A percentile compares a stretch with the other conserved stretches of the same genome.
Evolutionary conservation across 1,140 invertebrate species (phyloP).

Genomic region (Calliopsis andreniformis): DNA sequence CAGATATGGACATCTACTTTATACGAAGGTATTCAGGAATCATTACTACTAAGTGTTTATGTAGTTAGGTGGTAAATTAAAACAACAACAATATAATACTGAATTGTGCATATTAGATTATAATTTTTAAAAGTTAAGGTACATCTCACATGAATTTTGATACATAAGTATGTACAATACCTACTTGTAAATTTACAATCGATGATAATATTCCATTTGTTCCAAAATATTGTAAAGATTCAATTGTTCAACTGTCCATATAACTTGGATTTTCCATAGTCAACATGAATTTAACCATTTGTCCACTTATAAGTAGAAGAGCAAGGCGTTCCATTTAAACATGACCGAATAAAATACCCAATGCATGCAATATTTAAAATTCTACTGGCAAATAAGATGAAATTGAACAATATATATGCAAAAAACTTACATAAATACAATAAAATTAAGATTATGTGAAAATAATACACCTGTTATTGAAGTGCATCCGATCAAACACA

Average conservation of each 20-base stretch:
- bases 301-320: constrained; percentile 45
- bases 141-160: neutral
- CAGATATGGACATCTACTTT: no score
- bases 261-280: constrained; percentile 21
- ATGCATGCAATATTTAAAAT: constrained; percentile 44
- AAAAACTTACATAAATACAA: constrained; percentile 43
- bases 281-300: constrained; percentile 7
- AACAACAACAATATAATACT: neutral
- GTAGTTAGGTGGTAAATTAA: no score
- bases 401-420: constrained; percentile 40
- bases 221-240: constrained; percentile 17
- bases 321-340: constrained; percentile 37
- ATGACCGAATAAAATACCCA: constrained; percentile 25
- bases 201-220: constrained; percentile 42
- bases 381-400: constrained; percentile 24
- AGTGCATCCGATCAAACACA: no score
- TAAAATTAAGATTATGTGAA: constrained; percentile 14
- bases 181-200: constrained; percentile 56
- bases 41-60: neutral
- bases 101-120: neutral
- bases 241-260: constrained; percentile 21
- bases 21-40: no score
- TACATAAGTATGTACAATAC: constrained; percentile 34
- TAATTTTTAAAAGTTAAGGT: neutral
- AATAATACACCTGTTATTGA: constrained; percentile 1